Evolutionary conservation across 2,888 invertebrate genomes (phyloP).

Genomic region (Clistopyga incitator): DNA sequence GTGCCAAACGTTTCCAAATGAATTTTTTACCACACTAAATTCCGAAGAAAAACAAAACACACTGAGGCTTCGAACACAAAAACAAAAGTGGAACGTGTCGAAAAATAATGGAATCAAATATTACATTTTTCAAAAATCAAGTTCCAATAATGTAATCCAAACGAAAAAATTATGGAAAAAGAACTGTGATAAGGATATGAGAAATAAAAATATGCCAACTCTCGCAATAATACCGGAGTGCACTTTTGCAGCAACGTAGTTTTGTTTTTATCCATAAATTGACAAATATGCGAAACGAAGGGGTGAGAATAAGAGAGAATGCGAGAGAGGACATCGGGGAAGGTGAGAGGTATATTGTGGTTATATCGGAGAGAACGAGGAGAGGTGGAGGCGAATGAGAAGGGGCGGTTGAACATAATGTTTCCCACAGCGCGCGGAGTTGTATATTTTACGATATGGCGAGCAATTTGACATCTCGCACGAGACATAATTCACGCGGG

Average conservation of each 20-base stretch:
- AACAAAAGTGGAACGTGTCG: too few relatives aligned
- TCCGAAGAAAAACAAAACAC: neutral
- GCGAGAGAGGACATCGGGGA: slow-evolving; percentile 41
- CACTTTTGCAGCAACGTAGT: slow-evolving; percentile 13
- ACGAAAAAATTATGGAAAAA: neutral
- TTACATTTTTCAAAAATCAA: neutral
- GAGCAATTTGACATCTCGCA: slow-evolving; percentile 85
- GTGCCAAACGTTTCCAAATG: slow-evolving; percentile 33
- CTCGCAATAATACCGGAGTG: slow-evolving; percentile 24
- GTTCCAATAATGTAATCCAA: neutral
- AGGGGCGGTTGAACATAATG: slow-evolving; percentile 80
- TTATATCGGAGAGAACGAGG: slow-evolving; percentile 52
- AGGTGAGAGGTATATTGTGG: slow-evolving; percentile 32
- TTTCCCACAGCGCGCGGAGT: slow-evolving; percentile 84
- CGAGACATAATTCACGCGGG: slow-evolving; percentile 84
- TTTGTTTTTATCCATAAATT: slow-evolving; percentile 72
- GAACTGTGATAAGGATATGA: neutral
- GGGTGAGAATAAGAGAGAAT: slow-evolving; percentile 42
- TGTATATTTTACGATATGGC: slow-evolving; percentile 85
- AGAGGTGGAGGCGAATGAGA: slow-evolving; percentile 55
- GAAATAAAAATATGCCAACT: slow-evolving; percentile 2
- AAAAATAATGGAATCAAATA: neutral
- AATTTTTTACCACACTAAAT: slow-evolving; percentile 13
- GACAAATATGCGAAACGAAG: slow-evolving; percentile 57
- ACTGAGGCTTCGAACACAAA: neutral